Evolutionary conservation across 2,113 vertebrate species (phyloP).

Genomic region (Hiodon tergisus): DNA sequence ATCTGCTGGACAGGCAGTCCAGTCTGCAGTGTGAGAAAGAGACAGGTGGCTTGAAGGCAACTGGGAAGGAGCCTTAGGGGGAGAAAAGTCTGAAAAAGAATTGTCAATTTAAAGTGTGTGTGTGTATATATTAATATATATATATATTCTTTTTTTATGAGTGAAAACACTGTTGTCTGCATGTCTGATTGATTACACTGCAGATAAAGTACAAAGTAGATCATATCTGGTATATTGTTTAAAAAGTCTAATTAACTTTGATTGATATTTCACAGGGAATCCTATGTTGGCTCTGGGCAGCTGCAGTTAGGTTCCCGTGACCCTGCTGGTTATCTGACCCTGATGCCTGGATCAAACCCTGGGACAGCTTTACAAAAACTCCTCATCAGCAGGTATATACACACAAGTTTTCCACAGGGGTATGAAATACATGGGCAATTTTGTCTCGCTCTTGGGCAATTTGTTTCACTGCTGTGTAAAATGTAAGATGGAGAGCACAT

Average conservation of each 20-base stretch:
- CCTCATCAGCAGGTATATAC: slow-evolving; percentile 38
- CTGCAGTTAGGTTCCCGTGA: background rate
- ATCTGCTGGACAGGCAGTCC: too few species aligned
- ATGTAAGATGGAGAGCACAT: too few species aligned
- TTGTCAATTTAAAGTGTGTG: too few species aligned
- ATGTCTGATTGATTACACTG: background rate
- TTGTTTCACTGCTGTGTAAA: background rate
- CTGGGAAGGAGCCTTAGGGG: too few species aligned
- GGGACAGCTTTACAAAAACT: slow-evolving; percentile 35
- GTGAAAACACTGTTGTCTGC: too few species aligned
- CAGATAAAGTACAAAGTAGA: background rate
- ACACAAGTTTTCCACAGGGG: background rate
- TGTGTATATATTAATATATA: too few species aligned
- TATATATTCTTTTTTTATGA: too few species aligned
- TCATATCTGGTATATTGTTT: background rate
- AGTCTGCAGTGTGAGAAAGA: too few species aligned
- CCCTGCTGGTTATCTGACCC: slow-evolving; percentile 29
- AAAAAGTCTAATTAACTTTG: background rate
- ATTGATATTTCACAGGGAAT: slow-evolving; percentile 33
- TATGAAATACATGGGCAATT: background rate
- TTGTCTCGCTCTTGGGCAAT: background rate
- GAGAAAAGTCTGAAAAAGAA: too few species aligned
- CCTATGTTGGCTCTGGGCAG: slow-evolving; percentile 40
- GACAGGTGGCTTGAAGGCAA: too few species aligned
- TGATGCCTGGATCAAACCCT: slow-evolving; percentile 27